These are phyloP conservation scores for Psittacula cyanocephala DNA, from an alignment of 2,113 vertebrate genomes.

Conservation along the genomic window DNA sequence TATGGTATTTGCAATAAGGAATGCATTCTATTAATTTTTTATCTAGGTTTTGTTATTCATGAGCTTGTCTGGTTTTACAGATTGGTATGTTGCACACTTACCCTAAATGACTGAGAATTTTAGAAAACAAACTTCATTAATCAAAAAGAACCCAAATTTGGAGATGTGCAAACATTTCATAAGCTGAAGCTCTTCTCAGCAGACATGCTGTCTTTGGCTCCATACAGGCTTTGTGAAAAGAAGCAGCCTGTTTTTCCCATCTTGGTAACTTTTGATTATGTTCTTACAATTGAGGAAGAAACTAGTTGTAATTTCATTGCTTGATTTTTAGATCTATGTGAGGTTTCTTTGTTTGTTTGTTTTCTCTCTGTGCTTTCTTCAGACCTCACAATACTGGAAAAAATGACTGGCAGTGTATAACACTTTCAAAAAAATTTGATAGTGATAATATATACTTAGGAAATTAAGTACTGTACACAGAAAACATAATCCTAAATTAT, in stretches of 20 bases:
- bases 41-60: neutral
- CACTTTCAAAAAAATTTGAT: neutral
- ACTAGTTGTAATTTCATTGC: neutral
- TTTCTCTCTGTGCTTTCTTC: neutral
- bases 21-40: neutral
- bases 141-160: neutral
- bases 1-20: neutral
- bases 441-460: neutral
- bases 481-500: neutral
- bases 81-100: neutral
- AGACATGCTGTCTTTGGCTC: neutral
- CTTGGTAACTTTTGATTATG: neutral
- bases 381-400: neutral
- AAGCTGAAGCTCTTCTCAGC: neutral
- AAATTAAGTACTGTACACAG: neutral
- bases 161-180: neutral
- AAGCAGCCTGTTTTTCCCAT: neutral
- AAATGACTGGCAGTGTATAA: neutral
- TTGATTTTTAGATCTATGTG: neutral
- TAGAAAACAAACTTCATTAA: neutral
- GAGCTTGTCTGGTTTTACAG: neutral
- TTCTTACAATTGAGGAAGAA: neutral
- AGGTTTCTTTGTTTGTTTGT: neutral
- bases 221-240: neutral
- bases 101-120: neutral